phyloP scores from a whole-genome alignment of 2,113 vertebrate genomes.

The Nymphicus hollandicus region DNA sequence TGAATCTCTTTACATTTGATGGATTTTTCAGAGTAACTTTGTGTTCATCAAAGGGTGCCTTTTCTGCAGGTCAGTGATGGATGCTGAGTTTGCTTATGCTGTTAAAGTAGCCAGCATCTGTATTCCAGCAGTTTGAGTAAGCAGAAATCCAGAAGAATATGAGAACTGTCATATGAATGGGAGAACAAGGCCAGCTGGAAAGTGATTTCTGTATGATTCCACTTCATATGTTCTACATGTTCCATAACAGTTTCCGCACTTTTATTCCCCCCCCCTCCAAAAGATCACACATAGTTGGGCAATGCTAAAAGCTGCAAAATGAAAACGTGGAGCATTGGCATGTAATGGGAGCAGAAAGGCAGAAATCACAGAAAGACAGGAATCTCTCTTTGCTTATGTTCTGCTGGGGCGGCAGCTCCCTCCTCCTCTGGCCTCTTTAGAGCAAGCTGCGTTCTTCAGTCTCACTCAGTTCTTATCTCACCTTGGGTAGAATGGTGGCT shows the following conservation, averaged over 20 bases:
- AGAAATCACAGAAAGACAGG: neutral
- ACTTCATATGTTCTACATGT: neutral
- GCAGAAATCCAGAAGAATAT: neutral
- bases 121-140: neutral
- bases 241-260: neutral
- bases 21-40: neutral
- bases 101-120: neutral
- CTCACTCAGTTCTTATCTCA: neutral
- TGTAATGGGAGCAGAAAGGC: neutral
- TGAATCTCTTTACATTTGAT: neutral
- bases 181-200: slow-evolving; percentile 28
- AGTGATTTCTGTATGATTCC: neutral
- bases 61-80: neutral
- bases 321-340: neutral
- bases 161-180: neutral
- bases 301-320: neutral
- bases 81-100: neutral
- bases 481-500: neutral
- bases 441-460: neutral
- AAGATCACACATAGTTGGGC: neutral
- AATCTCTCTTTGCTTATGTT: neutral
- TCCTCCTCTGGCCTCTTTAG: neutral
- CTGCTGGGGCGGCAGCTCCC: neutral
- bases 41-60: neutral
- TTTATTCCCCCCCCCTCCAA: neutral